Evolutionary conservation across 2,113 vertebrate species (phyloP).

Genomic region (Pseudorectes ferrugineus): DNA sequence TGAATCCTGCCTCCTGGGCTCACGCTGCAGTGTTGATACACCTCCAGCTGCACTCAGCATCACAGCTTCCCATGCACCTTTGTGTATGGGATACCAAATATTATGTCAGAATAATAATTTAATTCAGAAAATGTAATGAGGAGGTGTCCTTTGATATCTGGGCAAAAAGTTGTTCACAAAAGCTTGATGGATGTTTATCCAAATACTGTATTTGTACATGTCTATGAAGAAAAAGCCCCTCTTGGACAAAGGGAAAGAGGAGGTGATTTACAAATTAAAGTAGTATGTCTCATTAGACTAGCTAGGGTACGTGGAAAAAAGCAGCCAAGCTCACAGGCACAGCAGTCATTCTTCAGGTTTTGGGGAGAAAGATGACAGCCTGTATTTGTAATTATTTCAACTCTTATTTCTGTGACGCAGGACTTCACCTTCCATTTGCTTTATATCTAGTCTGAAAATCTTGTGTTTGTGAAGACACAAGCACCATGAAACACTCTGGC

Average conservation of each 20-base stretch:
- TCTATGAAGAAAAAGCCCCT: background rate
- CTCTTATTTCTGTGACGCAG: background rate
- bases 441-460: background rate
- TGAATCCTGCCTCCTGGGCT: background rate
- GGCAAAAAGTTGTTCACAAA: background rate
- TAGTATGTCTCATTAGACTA: background rate
- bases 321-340: background rate
- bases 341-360: background rate
- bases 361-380: background rate
- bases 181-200: background rate
- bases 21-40: accelerated
- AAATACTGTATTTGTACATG: background rate
- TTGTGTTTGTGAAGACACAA: background rate
- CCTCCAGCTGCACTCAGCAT: background rate
- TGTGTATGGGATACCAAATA: background rate
- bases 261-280: background rate
- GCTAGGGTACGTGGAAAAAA: background rate
- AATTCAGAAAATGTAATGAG: background rate
- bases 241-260: background rate
- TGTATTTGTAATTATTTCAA: background rate
- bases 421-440: background rate
- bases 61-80: background rate
- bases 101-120: background rate
- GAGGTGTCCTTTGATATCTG: background rate
- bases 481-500: background rate